Percentiles rank a stretch among this genome's conserved stretches.
Evolutionary conservation across 2,113 vertebrate genomes (phyloP).

Genomic region (Alaudala cheleensis): DNA sequence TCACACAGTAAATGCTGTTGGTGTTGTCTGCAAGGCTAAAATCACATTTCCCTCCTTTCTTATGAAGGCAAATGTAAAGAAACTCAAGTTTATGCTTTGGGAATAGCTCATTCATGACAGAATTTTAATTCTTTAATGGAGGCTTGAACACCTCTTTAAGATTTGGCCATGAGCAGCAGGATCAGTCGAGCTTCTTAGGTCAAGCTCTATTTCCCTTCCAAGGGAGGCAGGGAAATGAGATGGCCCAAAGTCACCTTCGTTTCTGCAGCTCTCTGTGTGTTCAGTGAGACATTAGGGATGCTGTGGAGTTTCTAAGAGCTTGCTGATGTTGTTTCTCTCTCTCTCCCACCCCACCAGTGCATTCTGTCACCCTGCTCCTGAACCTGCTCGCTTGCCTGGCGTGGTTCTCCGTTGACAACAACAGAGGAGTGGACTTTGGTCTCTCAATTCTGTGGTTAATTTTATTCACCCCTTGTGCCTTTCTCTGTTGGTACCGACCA

Average conservation of each 20-base stretch:
- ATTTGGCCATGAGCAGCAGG: not conserved
- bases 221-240: not conserved
- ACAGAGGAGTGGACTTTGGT: slow-evolving; percentile 87
- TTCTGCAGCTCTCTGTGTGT: not conserved
- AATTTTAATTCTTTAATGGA: not conserved
- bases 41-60: not conserved
- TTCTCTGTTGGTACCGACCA: slow-evolving; percentile 96
- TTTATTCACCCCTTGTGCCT: slow-evolving; percentile 93
- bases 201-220: not conserved
- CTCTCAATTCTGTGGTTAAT: slow-evolving; percentile 95
- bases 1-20: fast-evolving
- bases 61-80: not conserved
- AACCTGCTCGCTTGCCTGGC: slow-evolving; percentile 94
- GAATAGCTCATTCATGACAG: not conserved
- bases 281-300: not conserved
- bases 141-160: not conserved
- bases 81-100: not conserved
- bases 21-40: not conserved
- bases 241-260: not conserved
- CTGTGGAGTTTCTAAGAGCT: not conserved
- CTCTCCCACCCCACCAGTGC: slow-evolving; percentile 76
- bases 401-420: slow-evolving; percentile 70
- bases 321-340: not conserved
- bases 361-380: slow-evolving; percentile 89
- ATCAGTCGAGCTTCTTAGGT: not conserved